These are phyloP conservation scores for Automeris io DNA, from an alignment of 2,888 invertebrate species.

Conservation along the genomic window DNA sequence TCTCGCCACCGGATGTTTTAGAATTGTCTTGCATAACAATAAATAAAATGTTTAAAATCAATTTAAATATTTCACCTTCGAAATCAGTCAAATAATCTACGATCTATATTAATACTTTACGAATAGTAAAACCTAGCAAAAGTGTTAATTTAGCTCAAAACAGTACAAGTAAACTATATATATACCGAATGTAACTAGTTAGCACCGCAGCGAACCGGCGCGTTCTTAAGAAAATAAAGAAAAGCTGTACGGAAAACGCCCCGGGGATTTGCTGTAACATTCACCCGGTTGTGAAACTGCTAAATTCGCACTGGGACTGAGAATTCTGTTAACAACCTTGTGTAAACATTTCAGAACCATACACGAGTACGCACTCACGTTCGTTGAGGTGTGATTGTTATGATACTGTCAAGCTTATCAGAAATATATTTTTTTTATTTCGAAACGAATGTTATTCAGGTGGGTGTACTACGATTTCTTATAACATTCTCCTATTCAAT, in stretches of 20 bases:
- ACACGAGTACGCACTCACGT: constrained; percentile 7
- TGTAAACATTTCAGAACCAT: constrained; percentile 20
- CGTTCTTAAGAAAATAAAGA: constrained; percentile 7
- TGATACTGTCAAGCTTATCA: background rate
- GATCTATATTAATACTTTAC: too few relatives aligned
- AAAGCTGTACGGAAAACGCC: constrained; percentile 8
- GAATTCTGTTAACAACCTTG: constrained; percentile 15
- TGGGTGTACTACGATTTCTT: too few relatives aligned
- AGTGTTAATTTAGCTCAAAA: too few relatives aligned
- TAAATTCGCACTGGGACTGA: constrained; percentile 8
- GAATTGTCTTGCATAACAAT: too few relatives aligned
- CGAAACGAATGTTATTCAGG: background rate
- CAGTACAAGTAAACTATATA: too few relatives aligned
- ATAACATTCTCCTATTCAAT: too few relatives aligned
- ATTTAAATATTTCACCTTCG: too few relatives aligned
- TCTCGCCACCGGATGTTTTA: too few relatives aligned
- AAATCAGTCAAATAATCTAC: too few relatives aligned
- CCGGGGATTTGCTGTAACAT: constrained; percentile 11
- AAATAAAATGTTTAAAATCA: too few relatives aligned
- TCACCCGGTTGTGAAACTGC: constrained; percentile 12
- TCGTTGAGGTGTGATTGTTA: background rate
- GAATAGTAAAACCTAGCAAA: too few relatives aligned
- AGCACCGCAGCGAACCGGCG: constrained; percentile 1
- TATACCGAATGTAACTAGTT: background rate
- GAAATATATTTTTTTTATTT: background rate